phyloP scores from a whole-genome alignment of 2,797 vertebrate genomes.

The Silurus lanzhouensis region DNA sequence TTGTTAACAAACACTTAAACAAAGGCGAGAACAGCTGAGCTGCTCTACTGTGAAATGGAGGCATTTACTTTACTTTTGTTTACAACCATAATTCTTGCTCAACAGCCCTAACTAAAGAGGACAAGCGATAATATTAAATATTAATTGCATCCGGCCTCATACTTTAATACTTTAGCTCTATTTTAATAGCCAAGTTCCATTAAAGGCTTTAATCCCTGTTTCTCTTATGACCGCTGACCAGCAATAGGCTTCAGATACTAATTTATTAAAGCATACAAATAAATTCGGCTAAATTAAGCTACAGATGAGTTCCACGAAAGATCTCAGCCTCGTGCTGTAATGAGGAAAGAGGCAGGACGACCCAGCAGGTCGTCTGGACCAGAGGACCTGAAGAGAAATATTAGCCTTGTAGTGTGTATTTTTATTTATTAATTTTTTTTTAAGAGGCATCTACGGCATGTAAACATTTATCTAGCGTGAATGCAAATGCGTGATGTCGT shows the following conservation, averaged over 20 bases:
- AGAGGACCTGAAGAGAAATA: slow-evolving; percentile 2
- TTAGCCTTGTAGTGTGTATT: slow-evolving; percentile 27
- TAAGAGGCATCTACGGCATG: slow-evolving; percentile 41
- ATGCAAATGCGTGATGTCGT: slow-evolving; percentile 44
- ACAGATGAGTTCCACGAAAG: slow-evolving; percentile 24
- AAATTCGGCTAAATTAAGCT: slow-evolving; percentile 42
- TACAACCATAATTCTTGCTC: slow-evolving; percentile 55
- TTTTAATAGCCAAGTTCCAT: slow-evolving; percentile 44
- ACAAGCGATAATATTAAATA: slow-evolving; percentile 53
- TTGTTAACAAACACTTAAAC: slow-evolving; percentile 60
- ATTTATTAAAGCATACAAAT: slow-evolving; percentile 36
- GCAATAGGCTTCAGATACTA: slow-evolving; percentile 24
- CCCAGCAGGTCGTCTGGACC: neutral
- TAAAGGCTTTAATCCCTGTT: slow-evolving; percentile 31
- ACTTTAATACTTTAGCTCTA: slow-evolving; percentile 37
- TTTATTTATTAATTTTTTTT: slow-evolving; percentile 3
- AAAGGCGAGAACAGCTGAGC: slow-evolving; percentile 39
- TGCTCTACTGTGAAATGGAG: slow-evolving; percentile 53
- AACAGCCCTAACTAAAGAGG: slow-evolving; percentile 52
- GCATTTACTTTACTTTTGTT: slow-evolving; percentile 48
- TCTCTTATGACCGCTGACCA: slow-evolving; percentile 32
- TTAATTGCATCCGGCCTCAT: slow-evolving; percentile 48
- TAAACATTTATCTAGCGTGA: slow-evolving; percentile 45
- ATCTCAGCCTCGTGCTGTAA: slow-evolving; percentile 8
- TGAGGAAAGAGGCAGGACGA: slow-evolving; percentile 36